Evolutionary conservation across 1,140 invertebrate genomes (phyloP).

Genomic region (Procambarus virginalis): DNA sequence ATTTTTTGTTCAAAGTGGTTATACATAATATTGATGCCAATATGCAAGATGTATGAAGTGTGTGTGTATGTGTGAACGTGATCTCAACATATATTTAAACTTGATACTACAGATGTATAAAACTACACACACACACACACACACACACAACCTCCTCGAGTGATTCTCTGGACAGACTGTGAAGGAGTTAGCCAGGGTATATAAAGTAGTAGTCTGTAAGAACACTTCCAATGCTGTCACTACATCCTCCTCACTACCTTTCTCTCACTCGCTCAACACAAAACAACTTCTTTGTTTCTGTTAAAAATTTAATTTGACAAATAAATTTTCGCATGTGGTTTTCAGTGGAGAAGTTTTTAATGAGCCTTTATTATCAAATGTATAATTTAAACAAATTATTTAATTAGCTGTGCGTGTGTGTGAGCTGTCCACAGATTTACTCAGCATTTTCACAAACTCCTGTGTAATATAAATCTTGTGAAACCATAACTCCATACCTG

Average conservation of each 20-base stretch:
- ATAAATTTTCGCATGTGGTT: conserved; percentile 58
- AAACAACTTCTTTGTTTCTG: conserved; percentile 34
- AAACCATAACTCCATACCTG: conserved; percentile 29
- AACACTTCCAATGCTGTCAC: conserved; percentile 45
- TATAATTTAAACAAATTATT: background rate
- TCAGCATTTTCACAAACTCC: conserved; percentile 19
- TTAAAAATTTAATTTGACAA: conserved; percentile 41
- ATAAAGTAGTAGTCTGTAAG: conserved; percentile 40
- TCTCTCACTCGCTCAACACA: conserved; percentile 54
- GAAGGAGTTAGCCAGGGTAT: conserved; percentile 39
- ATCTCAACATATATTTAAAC: conserved; percentile 54
- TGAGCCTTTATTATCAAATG: conserved; percentile 17
- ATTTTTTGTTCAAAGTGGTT: conserved; percentile 45
- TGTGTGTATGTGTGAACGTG: conserved; percentile 25
- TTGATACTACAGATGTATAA: conserved; percentile 49
- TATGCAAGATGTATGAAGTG: conserved; percentile 48
- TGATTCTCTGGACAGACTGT: conserved; percentile 44
- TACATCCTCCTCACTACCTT: conserved; percentile 21
- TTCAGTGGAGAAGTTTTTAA: conserved; percentile 52
- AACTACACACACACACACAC: conserved; percentile 15
- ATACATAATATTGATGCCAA: conserved; percentile 52
- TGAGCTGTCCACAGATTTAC: conserved; percentile 55
- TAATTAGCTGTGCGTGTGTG: conserved; percentile 15
- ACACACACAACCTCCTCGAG: conserved; percentile 16
- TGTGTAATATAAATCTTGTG: conserved; percentile 26